phyloP scores from a whole-genome alignment of 2,797 vertebrate genomes.

The Enteromius radiatus region DNA sequence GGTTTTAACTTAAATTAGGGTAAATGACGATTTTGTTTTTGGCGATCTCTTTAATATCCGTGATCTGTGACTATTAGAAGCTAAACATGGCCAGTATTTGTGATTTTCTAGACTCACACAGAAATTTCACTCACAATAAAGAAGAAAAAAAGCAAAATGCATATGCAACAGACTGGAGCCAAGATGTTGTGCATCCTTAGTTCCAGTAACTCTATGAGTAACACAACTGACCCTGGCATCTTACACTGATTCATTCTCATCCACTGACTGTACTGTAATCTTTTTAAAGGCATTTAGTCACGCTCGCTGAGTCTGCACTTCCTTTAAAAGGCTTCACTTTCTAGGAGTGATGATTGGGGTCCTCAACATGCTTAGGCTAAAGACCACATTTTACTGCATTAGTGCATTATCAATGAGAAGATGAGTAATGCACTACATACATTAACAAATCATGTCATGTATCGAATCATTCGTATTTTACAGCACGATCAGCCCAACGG shows the following conservation, averaged over 20 bases:
- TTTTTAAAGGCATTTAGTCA: constrained; percentile 58
- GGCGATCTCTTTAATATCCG: not conserved
- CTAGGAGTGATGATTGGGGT: constrained; percentile 36
- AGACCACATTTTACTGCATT: constrained; percentile 29
- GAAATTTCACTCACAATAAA: not conserved
- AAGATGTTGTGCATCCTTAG: constrained; percentile 6
- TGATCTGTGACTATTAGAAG: not conserved
- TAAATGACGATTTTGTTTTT: not conserved
- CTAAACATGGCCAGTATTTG: not conserved
- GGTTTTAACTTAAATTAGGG: not conserved
- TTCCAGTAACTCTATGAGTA: constrained; percentile 8
- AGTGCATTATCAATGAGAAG: constrained; percentile 22
- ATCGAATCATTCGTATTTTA: not conserved
- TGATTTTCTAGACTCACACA: not conserved
- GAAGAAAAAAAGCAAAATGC: not conserved
- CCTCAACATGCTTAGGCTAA: constrained; percentile 31
- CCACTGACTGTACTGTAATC: constrained; percentile 57
- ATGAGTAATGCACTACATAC: constrained; percentile 29
- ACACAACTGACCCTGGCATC: constrained; percentile 14
- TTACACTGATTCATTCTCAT: constrained; percentile 51
- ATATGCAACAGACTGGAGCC: not conserved
- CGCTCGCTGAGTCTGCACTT: constrained; percentile 34
- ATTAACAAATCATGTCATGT: constrained; percentile 27
- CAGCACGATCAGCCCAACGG: not conserved
- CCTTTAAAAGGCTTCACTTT: constrained; percentile 44